Base-by-base conservation (phyloP, 2,797 vertebrate species). In the Cossypha caffra region DNA sequence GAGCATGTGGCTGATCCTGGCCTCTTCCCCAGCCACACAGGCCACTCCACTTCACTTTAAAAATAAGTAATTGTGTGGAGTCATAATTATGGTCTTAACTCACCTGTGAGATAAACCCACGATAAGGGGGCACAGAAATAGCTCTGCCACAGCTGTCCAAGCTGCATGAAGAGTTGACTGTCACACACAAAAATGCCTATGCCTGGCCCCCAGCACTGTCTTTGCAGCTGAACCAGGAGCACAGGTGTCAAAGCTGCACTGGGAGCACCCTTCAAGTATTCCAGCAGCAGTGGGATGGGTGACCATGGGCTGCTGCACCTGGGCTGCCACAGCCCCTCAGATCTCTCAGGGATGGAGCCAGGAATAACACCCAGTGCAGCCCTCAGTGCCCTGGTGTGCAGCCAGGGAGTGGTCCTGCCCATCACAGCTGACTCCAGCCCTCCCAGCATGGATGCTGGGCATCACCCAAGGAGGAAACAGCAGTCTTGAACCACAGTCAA, bases 371-470 rank as follows among this genome's bases (percentile, higher is more conserved):
- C 1, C 7, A 0, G 26, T 8, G 23, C 2, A n/a, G 52, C 23
- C n/a, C 17, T 29, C 0, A 0, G 42, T n/a, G 64, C 38, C 68
- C 40, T 24, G 2, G 3, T 8, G 7, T 3, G 3, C 33, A 57
- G 31, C 37, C 20, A n/a, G 13, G 37, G 47, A 57, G 16, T 25
- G 59, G 12, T 88, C 37, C 62, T 33, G 20, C 29, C 29, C 2
- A 0, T 28, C 2, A 5, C 47, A 68, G 38, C 51, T 0, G 2
- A n/a, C 35, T 50, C 11, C 15, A 71, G 1, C 62, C 37, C 26
- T 58, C 19, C 37, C 1, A 1, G 12, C 7, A 9, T 0, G 5
- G 40, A 47, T 42, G 33, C 28, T 58, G 29, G 50, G 45, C 25
- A 67, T 47, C 52, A 43, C 11, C 11, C 11, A 62, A 35, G 25